A percentile compares a stretch with the other conserved stretches of the same genome.
Evolutionary conservation across 1,140 invertebrate genomes (phyloP).

Genomic region (Bombus polaris): DNA sequence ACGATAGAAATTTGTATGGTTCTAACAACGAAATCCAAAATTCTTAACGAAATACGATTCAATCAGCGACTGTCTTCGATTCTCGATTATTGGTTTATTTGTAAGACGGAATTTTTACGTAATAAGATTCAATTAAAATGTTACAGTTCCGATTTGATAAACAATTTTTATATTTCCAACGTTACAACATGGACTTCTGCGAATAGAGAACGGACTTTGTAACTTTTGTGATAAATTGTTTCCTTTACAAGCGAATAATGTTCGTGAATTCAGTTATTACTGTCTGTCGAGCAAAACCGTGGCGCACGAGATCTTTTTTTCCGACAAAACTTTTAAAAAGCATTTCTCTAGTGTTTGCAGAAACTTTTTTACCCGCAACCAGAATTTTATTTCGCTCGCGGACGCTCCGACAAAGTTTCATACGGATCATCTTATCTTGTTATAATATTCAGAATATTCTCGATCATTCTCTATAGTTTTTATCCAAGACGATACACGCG

Average conservation of each 20-base stretch:
- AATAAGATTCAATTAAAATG: neutral
- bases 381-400: neutral
- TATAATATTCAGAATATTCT: neutral
- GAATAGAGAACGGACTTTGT: neutral
- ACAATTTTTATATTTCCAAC: neutral
- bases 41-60: neutral
- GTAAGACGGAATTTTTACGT: neutral
- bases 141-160: too few species aligned
- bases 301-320: neutral
- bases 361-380: neutral
- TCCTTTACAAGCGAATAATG: neutral
- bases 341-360: neutral
- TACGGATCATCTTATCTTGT: conserved; percentile 1
- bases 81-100: neutral
- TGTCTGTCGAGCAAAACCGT: neutral
- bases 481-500: neutral
- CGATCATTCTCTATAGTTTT: neutral
- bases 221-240: neutral
- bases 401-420: neutral
- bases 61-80: neutral
- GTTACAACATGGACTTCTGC: neutral
- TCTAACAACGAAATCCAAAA: too few species aligned
- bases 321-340: neutral
- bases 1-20: too few species aligned
- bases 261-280: neutral